Base-by-base conservation (phyloP, 2,113 vertebrate genomes). In the Lepus americanus region DNA sequence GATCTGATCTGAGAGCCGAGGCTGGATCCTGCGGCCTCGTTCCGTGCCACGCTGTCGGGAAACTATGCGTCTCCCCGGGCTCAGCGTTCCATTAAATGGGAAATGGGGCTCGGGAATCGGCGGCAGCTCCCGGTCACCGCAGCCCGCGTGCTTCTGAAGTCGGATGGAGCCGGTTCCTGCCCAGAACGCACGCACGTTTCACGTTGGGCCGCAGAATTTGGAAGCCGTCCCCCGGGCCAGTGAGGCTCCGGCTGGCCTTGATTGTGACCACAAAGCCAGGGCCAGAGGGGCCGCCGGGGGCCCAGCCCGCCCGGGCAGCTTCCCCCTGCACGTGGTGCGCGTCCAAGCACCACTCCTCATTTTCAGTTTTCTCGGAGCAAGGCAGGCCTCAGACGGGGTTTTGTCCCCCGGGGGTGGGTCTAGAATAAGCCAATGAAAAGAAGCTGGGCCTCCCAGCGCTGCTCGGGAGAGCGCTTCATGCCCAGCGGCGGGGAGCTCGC, bases 351-450 rank as follows among this genome's bases (percentile, higher is more conserved):
- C 44, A 7, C 98, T 98, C 98, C 98, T 99, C 98, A 97, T 98
- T 98, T 98, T 98, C 97, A 90, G 95, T 97, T 97, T 96, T 96
- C 97, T 99, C 98, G 98, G 99, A 99, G 98, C 92, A 98, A 99
- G 99, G 98, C 98, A 98, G 97, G 94, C 98, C 98, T 94, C 94
- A 97, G 96, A 98, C 98, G 97, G 96, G 98, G 97, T 98, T 99
- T 98, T 87, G 99, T 98, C 99, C 98, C 98, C 97, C 96, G 97
- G 98, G 97, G 97, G 53, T 80, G 97, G 93, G 92, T 98, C 98
- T 98, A 99, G 98, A 97, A 97, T 98, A 99, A 99, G 98, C 44
- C 97, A 99, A 91, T 29, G 33, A 53, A 44, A 97, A 97, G 97
- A 98, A 98, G 96, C 78, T 94, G 95, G 96, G 96, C 97, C 97